Conservation (phyloP, 1,140 invertebrate genomes). For the Leguminivora glycinivorella region DNA sequence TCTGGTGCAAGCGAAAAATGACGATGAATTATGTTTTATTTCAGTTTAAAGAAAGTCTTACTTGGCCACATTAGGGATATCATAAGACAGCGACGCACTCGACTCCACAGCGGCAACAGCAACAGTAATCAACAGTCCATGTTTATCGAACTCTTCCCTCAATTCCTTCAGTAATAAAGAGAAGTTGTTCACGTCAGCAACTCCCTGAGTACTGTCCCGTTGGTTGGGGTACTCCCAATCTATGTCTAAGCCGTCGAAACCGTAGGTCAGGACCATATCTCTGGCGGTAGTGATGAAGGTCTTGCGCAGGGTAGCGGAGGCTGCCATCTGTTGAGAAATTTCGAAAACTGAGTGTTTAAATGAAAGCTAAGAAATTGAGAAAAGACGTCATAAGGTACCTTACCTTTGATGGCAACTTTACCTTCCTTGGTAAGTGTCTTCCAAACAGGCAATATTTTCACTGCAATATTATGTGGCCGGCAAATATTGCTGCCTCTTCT, state of each 20-base stretch:
- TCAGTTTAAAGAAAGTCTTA: constrained; percentile 41
- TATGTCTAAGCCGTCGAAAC: constrained; percentile 89
- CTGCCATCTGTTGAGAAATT: constrained; percentile 71
- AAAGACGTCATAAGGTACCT: no score
- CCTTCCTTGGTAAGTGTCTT: no score
- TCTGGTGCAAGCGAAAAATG: no score
- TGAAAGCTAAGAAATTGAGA: no score
- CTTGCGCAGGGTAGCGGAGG: constrained; percentile 71
- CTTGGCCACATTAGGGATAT: constrained; percentile 77
- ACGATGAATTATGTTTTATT: no score
- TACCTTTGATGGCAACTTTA: no score
- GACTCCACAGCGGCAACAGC: constrained; percentile 81
- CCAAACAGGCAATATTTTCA: no score
- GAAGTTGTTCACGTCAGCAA: constrained; percentile 77
- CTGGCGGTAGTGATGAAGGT: constrained; percentile 82
- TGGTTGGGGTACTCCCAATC: constrained; percentile 91
- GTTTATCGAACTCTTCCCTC: constrained; percentile 77
- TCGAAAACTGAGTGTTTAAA: no score
- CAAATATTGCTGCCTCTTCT: no score
- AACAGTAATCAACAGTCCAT: constrained; percentile 79
- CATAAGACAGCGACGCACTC: constrained; percentile 80
- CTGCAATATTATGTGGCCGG: no score
- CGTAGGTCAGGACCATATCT: constrained; percentile 81
- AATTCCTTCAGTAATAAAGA: constrained; percentile 80
- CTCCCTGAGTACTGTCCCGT: constrained; percentile 80